phyloP scores from a whole-genome alignment of 1,140 invertebrate genomes.

The Anadara kagoshimensis region DNA sequence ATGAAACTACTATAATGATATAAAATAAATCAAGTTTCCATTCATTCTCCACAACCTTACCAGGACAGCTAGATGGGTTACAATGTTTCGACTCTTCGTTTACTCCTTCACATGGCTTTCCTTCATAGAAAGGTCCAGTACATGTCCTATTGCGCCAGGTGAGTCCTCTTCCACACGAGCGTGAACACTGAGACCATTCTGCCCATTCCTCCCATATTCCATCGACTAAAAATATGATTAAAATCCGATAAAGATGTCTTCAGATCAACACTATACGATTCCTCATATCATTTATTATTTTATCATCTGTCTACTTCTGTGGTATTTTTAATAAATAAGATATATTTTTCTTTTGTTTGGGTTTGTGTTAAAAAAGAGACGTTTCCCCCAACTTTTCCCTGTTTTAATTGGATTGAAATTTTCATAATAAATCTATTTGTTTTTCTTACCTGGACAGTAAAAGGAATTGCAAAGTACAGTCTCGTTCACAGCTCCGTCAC shows the following conservation, averaged over 20 bases:
- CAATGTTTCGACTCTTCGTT: conserved; percentile 47
- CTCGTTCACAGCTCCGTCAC: conserved; percentile 45
- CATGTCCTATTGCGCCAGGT: conserved; percentile 79
- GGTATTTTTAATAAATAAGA: too few species aligned
- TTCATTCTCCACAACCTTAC: conserved; percentile 41
- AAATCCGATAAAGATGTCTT: not conserved
- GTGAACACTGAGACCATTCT: conserved; percentile 80
- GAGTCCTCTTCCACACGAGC: conserved; percentile 80
- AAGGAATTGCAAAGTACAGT: conserved; percentile 52
- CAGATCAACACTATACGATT: not conserved
- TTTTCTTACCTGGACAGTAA: conserved; percentile 55
- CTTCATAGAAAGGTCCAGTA: conserved; percentile 52
- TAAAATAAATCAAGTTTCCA: too few species aligned
- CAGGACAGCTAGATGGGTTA: conserved; percentile 52
- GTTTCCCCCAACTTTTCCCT: too few species aligned
- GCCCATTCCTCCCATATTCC: conserved; percentile 81
- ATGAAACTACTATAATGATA: too few species aligned
- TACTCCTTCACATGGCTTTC: conserved; percentile 47
- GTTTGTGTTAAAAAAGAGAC: too few species aligned
- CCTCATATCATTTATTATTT: not conserved
- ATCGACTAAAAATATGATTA: conserved; percentile 66
- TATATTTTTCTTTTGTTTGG: too few species aligned
- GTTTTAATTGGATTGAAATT: too few species aligned
- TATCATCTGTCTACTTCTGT: not conserved
- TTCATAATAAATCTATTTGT: too few species aligned